Evolutionary conservation across 2,797 vertebrate species (phyloP), one percentile per base, ranked within the genome.

Genomic region (Xenentodon cancila): DNA sequence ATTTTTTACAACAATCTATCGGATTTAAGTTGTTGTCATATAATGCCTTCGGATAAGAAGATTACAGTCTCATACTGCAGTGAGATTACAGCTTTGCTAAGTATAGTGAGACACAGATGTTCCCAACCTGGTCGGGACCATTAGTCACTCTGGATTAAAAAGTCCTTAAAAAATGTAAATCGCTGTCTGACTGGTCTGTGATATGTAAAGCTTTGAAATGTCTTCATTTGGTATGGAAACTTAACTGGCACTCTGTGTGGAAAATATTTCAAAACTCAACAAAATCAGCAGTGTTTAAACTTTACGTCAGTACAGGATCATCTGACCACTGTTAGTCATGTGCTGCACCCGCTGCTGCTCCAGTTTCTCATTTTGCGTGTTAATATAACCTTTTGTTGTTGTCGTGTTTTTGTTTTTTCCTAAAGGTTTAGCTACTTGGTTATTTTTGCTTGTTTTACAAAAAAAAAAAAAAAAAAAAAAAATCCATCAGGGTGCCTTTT

Each of bases 201-300:
- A 53, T 63, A 42, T 52, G 64, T 56, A 56, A 71, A 70, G 58
- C 8, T 9, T 47, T 53, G 30, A 22, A 47, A 18, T 46, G 47
- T 81, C 64, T 55, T 27, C 1, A 6, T 40, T 73, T 77, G 20
- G 17, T 69, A 76, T 77, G 78, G 82, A 88, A 86, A 84, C 47
- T 75, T 77, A 65, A 61, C 65, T 40, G 22, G 56, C 27, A 32
- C 44, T 11, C 15, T 22, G 68, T 63, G 30, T 16, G 16, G 67
- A 54, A 80, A 71, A 21, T 49, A 50, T 18, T 43, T 44, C 37
- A 61, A 61, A 59, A 65, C 59, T 79, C 65, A 84, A 86, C 81
- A 82, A 79, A 82, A 75, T 52, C 56, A 37, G 25, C 59, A 66
- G 55, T 84, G 86, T 87, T 81, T 61, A 65, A 80, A 42, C 73